phyloP scores from a whole-genome alignment of 2,797 vertebrate genomes.

The Triplophysa yarkandensis region DNA sequence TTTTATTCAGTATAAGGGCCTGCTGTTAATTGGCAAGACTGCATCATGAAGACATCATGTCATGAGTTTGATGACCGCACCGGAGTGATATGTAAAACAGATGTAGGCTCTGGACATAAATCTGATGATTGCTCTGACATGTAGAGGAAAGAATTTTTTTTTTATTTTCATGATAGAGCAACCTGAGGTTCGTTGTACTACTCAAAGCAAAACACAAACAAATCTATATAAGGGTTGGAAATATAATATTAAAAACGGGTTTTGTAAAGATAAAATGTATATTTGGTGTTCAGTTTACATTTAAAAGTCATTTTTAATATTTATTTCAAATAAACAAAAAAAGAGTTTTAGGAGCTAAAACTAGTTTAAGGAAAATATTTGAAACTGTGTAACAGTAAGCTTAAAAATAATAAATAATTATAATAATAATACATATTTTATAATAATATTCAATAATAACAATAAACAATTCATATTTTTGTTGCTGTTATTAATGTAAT shows the following conservation, averaged over 20 bases:
- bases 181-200: constrained; percentile 4
- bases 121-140: constrained; percentile 30
- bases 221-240: neutral
- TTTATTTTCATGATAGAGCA: neutral
- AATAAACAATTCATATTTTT: too few species aligned
- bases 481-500: too few species aligned
- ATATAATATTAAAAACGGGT: neutral
- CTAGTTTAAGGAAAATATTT: too few species aligned
- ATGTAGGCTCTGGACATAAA: constrained; percentile 36
- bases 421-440: too few species aligned
- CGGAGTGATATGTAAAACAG: constrained; percentile 41
- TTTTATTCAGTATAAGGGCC: constrained; percentile 5
- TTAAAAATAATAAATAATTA: too few species aligned
- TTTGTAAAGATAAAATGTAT: neutral
- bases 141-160: constrained; percentile 8
- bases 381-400: too few species aligned
- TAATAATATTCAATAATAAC: too few species aligned
- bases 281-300: neutral
- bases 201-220: constrained; percentile 17
- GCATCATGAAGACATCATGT: constrained; percentile 23
- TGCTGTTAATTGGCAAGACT: constrained; percentile 8
- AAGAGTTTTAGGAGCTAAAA: too few species aligned
- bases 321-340: too few species aligned
- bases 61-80: constrained; percentile 30
- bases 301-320: neutral